These are phyloP conservation scores for Pardosa pseudoannulata DNA, from an alignment of 2,888 invertebrate genomes.

Conservation along the genomic window DNA sequence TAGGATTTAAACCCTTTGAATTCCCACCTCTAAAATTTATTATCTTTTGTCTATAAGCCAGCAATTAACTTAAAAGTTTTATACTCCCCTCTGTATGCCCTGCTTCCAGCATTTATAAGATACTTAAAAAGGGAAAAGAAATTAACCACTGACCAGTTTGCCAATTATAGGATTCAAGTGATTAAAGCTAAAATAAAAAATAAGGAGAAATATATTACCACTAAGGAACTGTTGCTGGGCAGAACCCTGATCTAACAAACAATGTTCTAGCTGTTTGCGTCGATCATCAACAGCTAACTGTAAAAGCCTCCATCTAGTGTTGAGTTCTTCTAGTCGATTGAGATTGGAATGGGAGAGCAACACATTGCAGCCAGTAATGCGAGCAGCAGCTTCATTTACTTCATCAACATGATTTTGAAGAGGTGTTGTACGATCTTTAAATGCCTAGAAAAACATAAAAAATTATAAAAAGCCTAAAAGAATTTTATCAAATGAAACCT, in stretches of 20 bases:
- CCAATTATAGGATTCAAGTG: too few relatives aligned
- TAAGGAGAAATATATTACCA: constrained; percentile 76
- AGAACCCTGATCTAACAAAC: constrained; percentile 87
- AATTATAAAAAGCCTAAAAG: too few relatives aligned
- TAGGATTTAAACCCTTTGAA: too few relatives aligned
- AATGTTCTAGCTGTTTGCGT: constrained; percentile 87
- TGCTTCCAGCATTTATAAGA: too few relatives aligned
- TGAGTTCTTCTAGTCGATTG: constrained; percentile 85
- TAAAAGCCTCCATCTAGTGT: constrained; percentile 90
- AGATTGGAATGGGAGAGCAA: constrained; percentile 83
- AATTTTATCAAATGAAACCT: too few relatives aligned
- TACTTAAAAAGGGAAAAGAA: too few relatives aligned
- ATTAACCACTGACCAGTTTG: too few relatives aligned
- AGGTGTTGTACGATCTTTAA: constrained; percentile 84
- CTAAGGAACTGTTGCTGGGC: constrained; percentile 80
- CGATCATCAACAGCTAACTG: constrained; percentile 90
- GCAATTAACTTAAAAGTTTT: too few relatives aligned
- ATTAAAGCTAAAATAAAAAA: too few relatives aligned
- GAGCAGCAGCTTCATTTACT: constrained; percentile 85
- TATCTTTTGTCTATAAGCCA: too few relatives aligned
- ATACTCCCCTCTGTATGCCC: too few relatives aligned
- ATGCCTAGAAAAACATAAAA: constrained; percentile 82
- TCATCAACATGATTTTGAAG: constrained; percentile 85
- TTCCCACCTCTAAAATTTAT: too few relatives aligned
- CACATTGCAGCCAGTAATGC: constrained; percentile 85